Base-by-base conservation (phyloP, 2,113 vertebrate genomes). In the Lycocorax pyrrhopterus region DNA sequence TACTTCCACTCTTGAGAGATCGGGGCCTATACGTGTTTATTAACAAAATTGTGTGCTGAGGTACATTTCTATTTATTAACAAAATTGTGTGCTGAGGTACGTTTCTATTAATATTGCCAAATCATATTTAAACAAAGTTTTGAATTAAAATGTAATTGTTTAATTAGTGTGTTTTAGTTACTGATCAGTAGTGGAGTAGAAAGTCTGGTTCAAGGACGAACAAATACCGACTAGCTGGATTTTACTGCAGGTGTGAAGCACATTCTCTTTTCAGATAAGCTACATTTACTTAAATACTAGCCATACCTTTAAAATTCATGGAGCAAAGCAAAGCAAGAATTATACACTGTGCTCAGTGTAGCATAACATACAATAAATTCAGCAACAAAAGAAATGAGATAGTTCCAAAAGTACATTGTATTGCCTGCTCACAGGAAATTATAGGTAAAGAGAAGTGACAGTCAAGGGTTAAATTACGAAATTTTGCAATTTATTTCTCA, bases 401-500 rank as follows among this genome's bases (percentile, higher is more conserved):
- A 2, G 19, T 85, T 92, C 37, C 29, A 44, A n/a, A 63, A 77
- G 68, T 60, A 59, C 83, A 80, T 66, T 72, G 33, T 46, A 44
- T 95, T 94, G 53, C 68, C 73, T 91, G 41, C 58, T 96, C 72
- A 39, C 58, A 55, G n/a, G 56, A 78, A 96, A 73, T 89, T 96
- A 90, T 96, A 96, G 96, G 96, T 97, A 96, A 87, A 93, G 67
- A 91, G 62, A 90, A 96, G 78, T 46, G 96, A 89, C 71, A 89
- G 56, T 94, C 56, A 91, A 98, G 97, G 95, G 98, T 98, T 98
- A 98, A 98, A 95, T 94, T 94, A 96, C 12, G 67, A 97, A 92
- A 97, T 96, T 97, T 97, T 96, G 82, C 93, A 97, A 97, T 97
- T 97, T 98, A 98, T 97, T 97, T 97, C 96, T 96, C 97, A 97